Evolutionary conservation across 1,140 invertebrate species (phyloP).

Genomic region (Drosophila sucinea): DNA sequence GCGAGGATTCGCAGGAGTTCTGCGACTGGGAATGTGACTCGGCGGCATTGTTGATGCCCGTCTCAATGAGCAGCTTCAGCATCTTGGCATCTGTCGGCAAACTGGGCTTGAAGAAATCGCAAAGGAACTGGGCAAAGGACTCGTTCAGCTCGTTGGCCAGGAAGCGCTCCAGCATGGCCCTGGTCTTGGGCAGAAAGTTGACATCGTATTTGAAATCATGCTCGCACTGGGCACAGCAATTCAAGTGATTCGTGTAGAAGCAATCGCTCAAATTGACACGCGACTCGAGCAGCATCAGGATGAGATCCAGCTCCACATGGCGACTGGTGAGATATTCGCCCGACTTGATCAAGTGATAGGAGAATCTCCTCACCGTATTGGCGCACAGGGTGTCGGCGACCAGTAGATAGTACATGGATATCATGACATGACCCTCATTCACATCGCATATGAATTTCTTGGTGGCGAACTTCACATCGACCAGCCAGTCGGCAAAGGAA

Average conservation of each 20-base stretch:
- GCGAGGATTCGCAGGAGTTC: slow-evolving; percentile 78
- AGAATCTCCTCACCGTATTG: slow-evolving; percentile 73
- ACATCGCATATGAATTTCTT: slow-evolving; percentile 95
- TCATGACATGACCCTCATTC: slow-evolving; percentile 93
- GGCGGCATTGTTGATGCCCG: slow-evolving; percentile 84
- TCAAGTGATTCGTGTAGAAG: slow-evolving; percentile 81
- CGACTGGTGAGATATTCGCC: slow-evolving; percentile 77
- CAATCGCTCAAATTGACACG: slow-evolving; percentile 79
- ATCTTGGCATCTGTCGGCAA: slow-evolving; percentile 86
- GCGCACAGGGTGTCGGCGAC: slow-evolving; percentile 82
- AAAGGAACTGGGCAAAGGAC: slow-evolving; percentile 75
- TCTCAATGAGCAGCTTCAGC: slow-evolving; percentile 87
- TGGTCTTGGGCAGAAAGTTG: slow-evolving; percentile 77
- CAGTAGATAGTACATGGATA: slow-evolving; percentile 92
- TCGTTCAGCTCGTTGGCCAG: slow-evolving; percentile 73
- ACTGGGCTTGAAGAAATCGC: slow-evolving; percentile 84
- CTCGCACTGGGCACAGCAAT: slow-evolving; percentile 80
- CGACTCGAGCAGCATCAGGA: slow-evolving; percentile 80
- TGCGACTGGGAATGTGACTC: slow-evolving; percentile 56
- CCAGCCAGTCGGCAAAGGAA: slow-evolving; percentile 96
- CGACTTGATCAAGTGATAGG: slow-evolving; percentile 77
- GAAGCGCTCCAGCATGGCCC: slow-evolving; percentile 74
- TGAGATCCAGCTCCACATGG: slow-evolving; percentile 76
- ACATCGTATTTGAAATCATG: slow-evolving; percentile 77
- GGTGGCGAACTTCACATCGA: slow-evolving; percentile 98